Evolutionary conservation across 2,888 invertebrate genomes (phyloP), one percentile per base, ranked within the genome.

Genomic region (Trissonchulus latispiculum): DNA sequence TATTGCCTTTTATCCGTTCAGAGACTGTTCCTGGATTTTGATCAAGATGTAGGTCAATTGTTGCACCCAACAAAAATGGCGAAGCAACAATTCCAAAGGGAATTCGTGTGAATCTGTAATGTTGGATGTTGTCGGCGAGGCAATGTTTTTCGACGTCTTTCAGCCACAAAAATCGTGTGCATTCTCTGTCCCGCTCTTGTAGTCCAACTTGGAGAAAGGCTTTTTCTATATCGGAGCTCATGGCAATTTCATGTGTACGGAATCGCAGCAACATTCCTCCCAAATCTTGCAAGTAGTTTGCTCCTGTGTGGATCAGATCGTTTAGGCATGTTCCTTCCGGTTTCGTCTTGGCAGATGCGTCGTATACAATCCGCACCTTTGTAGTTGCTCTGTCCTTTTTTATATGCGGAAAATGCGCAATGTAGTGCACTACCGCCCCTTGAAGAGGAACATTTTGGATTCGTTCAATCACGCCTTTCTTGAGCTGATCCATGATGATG

Each of bases 381-480:
- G 64, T 64, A 15, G 64, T 70, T 2, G 37, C 37, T 61, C 28
- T 3, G 33, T 48, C 37, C 23, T 37, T 37, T 37, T 31, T 36
- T 8, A 70, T 70, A 3, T 72, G 71, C 3, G 70, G 61, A 32
- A 72, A 68, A 32, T 73, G 73, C 2, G 72, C 29, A 15, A 72
- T 23, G 35, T 72, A 72, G 33, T 72, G 69, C 71, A 31, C 28
- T 18, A 28, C 29, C 8, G 37, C 28, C 3, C 36, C 59, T 36
- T 59, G 29, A 37, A 28, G 31, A 2, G 71, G 28, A 28, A 31
- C 31, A 15, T 73, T 32, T 36, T 18, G 37, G 32, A 23, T 23
- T 67, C 36, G 15, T 66, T 74, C 74, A 31, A 68, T 73, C 23
- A 74, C 68, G 33, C 72, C 67, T 36, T 61, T 68, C 1, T 28